Conservation (phyloP, 2,113 vertebrate species). For the Vicugna pacos region DNA sequence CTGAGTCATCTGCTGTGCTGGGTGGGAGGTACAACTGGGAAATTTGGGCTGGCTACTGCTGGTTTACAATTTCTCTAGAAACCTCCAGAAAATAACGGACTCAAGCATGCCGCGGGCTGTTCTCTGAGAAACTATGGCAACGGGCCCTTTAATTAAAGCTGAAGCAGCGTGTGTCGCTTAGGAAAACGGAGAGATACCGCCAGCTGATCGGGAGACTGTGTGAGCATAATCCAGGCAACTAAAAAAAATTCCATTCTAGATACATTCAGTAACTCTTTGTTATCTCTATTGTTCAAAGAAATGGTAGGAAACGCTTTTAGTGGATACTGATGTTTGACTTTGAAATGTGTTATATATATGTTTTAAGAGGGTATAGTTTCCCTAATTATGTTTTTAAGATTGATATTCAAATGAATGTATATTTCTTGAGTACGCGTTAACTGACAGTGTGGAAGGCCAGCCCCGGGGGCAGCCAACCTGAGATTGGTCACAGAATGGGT, state of each 20-base stretch:
- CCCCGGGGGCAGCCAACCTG: background rate
- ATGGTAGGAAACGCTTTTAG: background rate
- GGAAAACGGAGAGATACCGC: conserved; percentile 69
- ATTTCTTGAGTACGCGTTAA: background rate
- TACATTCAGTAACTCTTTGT: conserved; percentile 39
- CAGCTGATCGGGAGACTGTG: conserved; percentile 47
- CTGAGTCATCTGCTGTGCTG: background rate
- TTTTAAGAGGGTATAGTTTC: background rate
- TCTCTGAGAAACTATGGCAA: conserved; percentile 82
- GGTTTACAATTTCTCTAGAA: conserved; percentile 66
- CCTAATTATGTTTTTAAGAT: conserved; percentile 8
- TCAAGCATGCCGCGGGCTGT: conserved; percentile 65
- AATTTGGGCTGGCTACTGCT: conserved; percentile 37
- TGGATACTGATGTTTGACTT: conserved; percentile 5
- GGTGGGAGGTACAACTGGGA: conserved; percentile 54
- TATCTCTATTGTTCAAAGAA: conserved; percentile 35
- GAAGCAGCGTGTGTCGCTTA: conserved; percentile 69
- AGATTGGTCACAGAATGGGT: background rate
- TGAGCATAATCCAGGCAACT: conserved; percentile 51
- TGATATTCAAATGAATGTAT: background rate
- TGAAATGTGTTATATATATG: background rate
- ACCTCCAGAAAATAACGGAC: conserved; percentile 69
- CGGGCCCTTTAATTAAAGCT: conserved; percentile 79
- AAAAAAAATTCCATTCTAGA: background rate
- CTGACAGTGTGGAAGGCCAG: background rate